Percentiles rank a stretch among this genome's conserved stretches.
phyloP scores from a whole-genome alignment of 2,888 invertebrate species.

The Hemithea aestivaria region DNA sequence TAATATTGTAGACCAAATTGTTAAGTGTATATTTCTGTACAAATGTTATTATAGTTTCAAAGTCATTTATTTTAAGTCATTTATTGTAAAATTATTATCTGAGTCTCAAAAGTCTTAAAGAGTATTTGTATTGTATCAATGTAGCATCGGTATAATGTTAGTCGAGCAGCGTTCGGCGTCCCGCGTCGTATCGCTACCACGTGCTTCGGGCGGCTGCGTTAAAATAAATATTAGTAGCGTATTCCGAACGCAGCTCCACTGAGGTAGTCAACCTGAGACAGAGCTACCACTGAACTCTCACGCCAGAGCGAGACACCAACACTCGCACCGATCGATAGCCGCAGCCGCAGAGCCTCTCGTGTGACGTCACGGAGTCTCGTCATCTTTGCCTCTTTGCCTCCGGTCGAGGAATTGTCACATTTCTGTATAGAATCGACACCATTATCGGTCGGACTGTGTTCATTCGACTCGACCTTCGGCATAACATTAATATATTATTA shows the following conservation, averaged over 20 bases:
- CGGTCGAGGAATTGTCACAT: slow-evolving; percentile 72
- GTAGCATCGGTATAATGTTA: too few relatives aligned
- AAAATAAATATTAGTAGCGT: slow-evolving; percentile 79
- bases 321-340: slow-evolving; percentile 75
- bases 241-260: slow-evolving; percentile 69
- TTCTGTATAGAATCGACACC: slow-evolving; percentile 47
- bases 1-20: too few relatives aligned
- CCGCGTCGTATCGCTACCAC: slow-evolving; percentile 44
- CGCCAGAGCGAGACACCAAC: slow-evolving; percentile 58
- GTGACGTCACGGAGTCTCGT: slow-evolving; percentile 77
- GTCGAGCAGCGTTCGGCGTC: slow-evolving; percentile 8
- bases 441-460: slow-evolving; percentile 27
- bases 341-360: slow-evolving; percentile 76
- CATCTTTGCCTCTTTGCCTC: slow-evolving; percentile 74
- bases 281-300: slow-evolving; percentile 22
- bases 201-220: slow-evolving; percentile 71
- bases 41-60: too few relatives aligned
- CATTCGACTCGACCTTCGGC: slow-evolving; percentile 18
- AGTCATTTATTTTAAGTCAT: too few relatives aligned
- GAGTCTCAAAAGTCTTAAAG: too few relatives aligned
- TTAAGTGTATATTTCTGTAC: too few relatives aligned
- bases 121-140: too few relatives aligned
- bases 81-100: neutral
- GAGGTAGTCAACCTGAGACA: slow-evolving; percentile 49
- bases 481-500: slow-evolving; percentile 4